phyloP scores from a whole-genome alignment of 2,888 invertebrate species.

The Aporophyla lueneburgensis region DNA sequence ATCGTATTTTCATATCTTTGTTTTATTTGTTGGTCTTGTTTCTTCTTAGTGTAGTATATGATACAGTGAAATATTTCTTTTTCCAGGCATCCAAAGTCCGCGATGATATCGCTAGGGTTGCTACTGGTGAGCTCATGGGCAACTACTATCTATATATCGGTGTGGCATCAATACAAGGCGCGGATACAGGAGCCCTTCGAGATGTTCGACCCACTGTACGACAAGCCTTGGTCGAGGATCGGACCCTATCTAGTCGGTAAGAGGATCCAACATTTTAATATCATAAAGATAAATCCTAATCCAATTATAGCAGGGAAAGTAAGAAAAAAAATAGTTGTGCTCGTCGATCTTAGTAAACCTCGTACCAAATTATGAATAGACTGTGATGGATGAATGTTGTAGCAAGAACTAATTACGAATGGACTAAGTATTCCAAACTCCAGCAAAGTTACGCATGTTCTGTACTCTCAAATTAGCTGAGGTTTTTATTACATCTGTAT shows the following conservation, averaged over 20 bases:
- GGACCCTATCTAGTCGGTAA: slow-evolving; percentile 95
- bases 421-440: slow-evolving; percentile 46
- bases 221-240: slow-evolving; percentile 96
- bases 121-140: slow-evolving; percentile 94
- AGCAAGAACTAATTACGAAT: slow-evolving; percentile 60
- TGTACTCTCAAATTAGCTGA: slow-evolving; percentile 27
- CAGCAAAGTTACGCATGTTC: slow-evolving; percentile 45
- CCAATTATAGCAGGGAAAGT: slow-evolving; percentile 24
- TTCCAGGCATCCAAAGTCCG: slow-evolving; percentile 91
- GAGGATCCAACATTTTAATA: slow-evolving; percentile 56
- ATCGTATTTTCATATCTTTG: slow-evolving; percentile 46
- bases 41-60: slow-evolving; percentile 13
- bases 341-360: slow-evolving; percentile 65
- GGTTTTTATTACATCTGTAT: slow-evolving; percentile 56
- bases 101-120: slow-evolving; percentile 90
- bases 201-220: slow-evolving; percentile 95
- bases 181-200: slow-evolving; percentile 95
- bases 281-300: slow-evolving; percentile 15
- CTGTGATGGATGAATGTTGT: slow-evolving; percentile 64
- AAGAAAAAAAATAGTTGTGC: slow-evolving; percentile 43
- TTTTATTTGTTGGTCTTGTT: slow-evolving; percentile 34
- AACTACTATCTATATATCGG: slow-evolving; percentile 94
- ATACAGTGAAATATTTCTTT: slow-evolving; percentile 44
- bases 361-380: slow-evolving; percentile 58
- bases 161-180: slow-evolving; percentile 93